Evolutionary conservation across 2,113 vertebrate genomes (phyloP).

Genomic region (Hemiscyllium ocellatum): DNA sequence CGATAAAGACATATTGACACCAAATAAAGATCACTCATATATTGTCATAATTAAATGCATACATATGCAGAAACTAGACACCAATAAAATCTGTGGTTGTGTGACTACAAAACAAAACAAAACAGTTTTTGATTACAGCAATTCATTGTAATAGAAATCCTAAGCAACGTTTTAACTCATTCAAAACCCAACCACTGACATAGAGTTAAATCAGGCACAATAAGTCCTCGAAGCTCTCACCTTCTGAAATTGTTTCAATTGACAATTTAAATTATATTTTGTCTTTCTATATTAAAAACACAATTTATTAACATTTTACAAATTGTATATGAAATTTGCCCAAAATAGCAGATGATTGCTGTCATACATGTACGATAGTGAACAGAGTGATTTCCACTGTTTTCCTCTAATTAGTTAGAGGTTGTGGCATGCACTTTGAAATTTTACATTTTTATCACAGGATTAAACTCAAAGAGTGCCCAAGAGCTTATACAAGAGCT

Average conservation of each 20-base stretch:
- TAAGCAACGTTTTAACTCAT: background rate
- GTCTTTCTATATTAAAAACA: background rate
- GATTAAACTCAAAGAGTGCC: background rate
- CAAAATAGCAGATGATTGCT: background rate
- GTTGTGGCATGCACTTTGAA: background rate
- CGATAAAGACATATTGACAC: background rate
- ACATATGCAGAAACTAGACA: background rate
- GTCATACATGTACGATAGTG: background rate
- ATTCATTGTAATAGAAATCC: background rate
- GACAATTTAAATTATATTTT: background rate
- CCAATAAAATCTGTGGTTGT: background rate
- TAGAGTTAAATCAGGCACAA: background rate
- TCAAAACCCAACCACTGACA: background rate
- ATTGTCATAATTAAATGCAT: background rate
- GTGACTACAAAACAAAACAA: background rate
- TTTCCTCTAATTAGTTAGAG: background rate
- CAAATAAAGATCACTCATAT: background rate
- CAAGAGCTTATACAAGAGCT: background rate
- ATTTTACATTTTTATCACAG: background rate
- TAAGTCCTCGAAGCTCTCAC: background rate
- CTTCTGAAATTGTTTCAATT: background rate
- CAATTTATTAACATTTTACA: background rate
- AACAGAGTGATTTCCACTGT: background rate
- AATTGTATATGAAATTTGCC: background rate
- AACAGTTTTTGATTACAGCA: constrained; percentile 8